These are phyloP conservation scores for Teleogryllus occipitalis DNA, from an alignment of 1,140 invertebrate genomes.

Conservation along the genomic window DNA sequence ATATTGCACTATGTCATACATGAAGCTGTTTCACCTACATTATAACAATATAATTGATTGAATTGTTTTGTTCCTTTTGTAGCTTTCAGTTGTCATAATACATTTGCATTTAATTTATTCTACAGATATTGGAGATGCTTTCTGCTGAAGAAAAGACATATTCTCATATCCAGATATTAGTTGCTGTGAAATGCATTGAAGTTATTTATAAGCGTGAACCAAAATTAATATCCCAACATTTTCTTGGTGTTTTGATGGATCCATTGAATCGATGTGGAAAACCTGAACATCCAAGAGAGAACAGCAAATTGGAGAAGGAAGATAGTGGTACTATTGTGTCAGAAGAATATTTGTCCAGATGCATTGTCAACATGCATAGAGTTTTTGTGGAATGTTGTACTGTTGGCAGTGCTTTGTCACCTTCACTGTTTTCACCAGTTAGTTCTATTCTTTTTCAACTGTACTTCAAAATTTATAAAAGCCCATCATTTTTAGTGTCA, in stretches of 20 bases:
- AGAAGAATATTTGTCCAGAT: slow-evolving; percentile 33
- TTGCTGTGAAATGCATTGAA: slow-evolving; percentile 45
- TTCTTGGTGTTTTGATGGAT: slow-evolving; percentile 38
- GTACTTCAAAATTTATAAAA: slow-evolving; percentile 31
- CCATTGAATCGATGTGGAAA: slow-evolving; percentile 31
- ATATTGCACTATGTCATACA: too few relatives aligned
- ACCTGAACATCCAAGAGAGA: not conserved
- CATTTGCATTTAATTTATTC: not conserved
- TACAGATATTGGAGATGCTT: slow-evolving; percentile 21
- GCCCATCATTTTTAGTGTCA: slow-evolving; percentile 31
- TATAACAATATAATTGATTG: too few relatives aligned
- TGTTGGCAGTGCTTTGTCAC: slow-evolving; percentile 31
- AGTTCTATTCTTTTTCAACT: slow-evolving; percentile 36
- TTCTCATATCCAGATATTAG: not conserved
- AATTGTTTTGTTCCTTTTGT: too few relatives aligned
- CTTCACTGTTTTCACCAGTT: slow-evolving; percentile 29
- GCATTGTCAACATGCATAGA: slow-evolving; percentile 35
- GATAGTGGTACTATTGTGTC: slow-evolving; percentile 16
- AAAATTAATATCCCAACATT: slow-evolving; percentile 34
- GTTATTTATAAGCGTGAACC: slow-evolving; percentile 42
- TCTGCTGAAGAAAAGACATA: slow-evolving; percentile 2
- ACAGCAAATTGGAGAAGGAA: not conserved
- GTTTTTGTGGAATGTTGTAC: slow-evolving; percentile 30
- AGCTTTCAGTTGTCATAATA: not conserved
- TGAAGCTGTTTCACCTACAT: too few relatives aligned